Evolutionary conservation across 2,113 vertebrate species (phyloP).

Genomic region (Albula goreensis): DNA sequence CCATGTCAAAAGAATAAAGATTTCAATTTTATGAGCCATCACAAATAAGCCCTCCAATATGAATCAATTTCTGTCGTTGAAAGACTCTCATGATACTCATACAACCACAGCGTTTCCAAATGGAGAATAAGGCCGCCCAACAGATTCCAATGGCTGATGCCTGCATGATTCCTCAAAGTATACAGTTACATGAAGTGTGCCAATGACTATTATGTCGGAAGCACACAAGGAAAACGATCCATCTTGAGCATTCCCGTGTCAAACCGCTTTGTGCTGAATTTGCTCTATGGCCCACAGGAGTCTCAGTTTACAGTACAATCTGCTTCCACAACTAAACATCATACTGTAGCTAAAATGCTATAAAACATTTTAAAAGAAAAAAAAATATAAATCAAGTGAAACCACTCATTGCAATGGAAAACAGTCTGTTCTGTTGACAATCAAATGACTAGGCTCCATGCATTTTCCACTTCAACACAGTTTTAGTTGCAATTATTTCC

Average conservation of each 20-base stretch:
- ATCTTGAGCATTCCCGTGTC: neutral
- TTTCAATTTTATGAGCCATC: neutral
- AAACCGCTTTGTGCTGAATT: neutral
- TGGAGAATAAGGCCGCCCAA: neutral
- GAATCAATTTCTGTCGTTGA: neutral
- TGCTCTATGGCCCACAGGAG: neutral
- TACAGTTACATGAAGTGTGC: neutral
- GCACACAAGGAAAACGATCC: neutral
- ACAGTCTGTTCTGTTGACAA: neutral
- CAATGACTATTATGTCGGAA: neutral
- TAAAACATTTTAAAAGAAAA: neutral
- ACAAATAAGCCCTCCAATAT: neutral
- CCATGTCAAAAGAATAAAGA: neutral
- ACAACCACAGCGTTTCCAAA: neutral
- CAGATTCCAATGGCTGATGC: neutral
- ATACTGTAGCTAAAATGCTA: neutral
- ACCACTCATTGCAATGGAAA: neutral
- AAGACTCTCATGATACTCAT: conserved; percentile 1
- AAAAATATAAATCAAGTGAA: neutral
- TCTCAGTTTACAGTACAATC: neutral
- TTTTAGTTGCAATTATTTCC: neutral
- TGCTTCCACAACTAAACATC: neutral
- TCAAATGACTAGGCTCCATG: neutral
- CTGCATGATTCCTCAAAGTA: neutral
- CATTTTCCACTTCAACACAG: neutral